Conservation (phyloP, 2,888 invertebrate species). For the Linnaemya vulpina region DNA sequence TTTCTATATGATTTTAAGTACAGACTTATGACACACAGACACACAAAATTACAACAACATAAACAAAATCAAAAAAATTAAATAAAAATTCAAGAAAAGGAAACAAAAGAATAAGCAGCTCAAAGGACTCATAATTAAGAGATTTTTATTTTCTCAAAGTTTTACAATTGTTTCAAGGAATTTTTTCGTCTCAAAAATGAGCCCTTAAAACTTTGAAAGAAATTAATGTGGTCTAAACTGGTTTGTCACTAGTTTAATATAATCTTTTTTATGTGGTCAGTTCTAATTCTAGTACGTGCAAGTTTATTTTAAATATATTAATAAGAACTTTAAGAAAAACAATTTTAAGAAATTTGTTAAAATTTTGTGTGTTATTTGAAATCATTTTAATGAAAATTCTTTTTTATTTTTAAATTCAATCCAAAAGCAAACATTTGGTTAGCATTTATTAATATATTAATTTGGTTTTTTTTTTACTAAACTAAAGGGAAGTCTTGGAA, state of each 20-base stretch:
- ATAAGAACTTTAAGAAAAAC: background rate
- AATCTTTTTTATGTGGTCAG: background rate
- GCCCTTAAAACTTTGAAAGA: background rate
- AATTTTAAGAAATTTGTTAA: conserved; percentile 49
- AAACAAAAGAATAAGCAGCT: conserved; percentile 11
- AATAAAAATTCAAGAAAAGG: conserved; percentile 16
- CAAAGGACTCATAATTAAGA: too few relatives aligned
- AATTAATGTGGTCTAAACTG: conserved; percentile 9
- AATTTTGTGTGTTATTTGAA: conserved; percentile 69
- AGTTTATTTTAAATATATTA: background rate
- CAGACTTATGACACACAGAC: conserved; percentile 25
- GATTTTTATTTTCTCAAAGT: too few relatives aligned
- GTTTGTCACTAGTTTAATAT: conserved; percentile 17
- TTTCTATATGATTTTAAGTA: conserved; percentile 32
- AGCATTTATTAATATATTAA: conserved; percentile 26
- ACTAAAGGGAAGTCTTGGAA: conserved; percentile 60
- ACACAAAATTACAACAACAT: conserved; percentile 68
- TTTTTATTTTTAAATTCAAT: conserved; percentile 21
- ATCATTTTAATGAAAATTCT: conserved; percentile 9
- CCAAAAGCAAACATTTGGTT: conserved; percentile 65
- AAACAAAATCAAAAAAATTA: conserved; percentile 3
- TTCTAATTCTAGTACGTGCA: conserved; percentile 38
- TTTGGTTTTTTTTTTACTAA: conserved; percentile 61
- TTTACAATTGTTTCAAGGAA: background rate
- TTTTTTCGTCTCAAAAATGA: background rate